Evolutionary conservation across 2,113 vertebrate genomes (phyloP), one percentile per base, ranked within the genome.

Genomic region (Channa maculata): DNA sequence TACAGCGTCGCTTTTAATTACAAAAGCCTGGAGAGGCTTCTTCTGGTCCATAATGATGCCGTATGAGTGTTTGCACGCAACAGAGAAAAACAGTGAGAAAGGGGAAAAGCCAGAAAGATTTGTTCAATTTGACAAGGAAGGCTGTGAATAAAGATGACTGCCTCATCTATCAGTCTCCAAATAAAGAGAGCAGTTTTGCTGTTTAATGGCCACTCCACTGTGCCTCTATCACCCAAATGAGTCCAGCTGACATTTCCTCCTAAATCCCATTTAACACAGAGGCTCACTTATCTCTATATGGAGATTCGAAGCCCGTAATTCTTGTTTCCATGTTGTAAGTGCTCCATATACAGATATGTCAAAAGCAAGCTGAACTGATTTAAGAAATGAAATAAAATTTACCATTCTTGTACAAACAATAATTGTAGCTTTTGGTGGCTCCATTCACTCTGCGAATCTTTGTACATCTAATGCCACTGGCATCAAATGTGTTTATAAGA

Each of bases 171-270:
- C 85, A 86, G 69, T n/a, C 24, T 68, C 71, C 51, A 74, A 85
- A 84, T 87, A 79, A 87, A 90, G 76, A 81, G 69, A 66, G 64
- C 65, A 73, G 72, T 77, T 86, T 84, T 77, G 82, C 75, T 80
- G 80, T 87, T 91, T 89, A 86, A 92, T 86, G 83, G 84, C 77
- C 77, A 75, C 80, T 88, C 69, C 70, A 82, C 68, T 49, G 61
- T 51, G 77, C 62, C 73, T 89, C 84, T 57, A 75, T 90, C 85
- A 85, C 84, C 76, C 75, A 89, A 88, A 92, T 84, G 84, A 91
- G 74, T 74, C 64, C 61, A 48, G 61, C 64, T 78, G 86, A 90
- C 86, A 86, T 88, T 87, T 80, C 51, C 54, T 80, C 61, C 75
- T 80, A 68, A 83, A 76, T 87, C 79, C 75, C 64, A 75, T 89